Conservation (phyloP, 2,888 invertebrate species). For the Orchestes rusci region DNA sequence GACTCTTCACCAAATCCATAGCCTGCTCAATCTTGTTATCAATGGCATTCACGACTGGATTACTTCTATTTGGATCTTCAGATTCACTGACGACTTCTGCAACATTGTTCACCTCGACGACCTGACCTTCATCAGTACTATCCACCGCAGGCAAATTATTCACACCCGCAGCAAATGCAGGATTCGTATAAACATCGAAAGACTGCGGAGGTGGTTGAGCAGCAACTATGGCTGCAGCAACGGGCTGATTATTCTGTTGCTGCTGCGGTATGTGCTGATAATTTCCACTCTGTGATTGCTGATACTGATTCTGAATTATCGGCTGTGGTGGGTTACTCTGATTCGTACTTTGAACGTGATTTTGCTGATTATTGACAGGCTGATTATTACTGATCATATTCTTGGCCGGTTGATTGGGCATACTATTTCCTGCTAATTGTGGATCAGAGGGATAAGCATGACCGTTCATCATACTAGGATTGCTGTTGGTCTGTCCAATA, state of each 20-base stretch:
- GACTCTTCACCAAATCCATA: constrained; percentile 72
- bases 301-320: constrained; percentile 13
- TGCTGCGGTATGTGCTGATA: constrained; percentile 12
- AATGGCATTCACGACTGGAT: constrained; percentile 55
- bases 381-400: constrained; percentile 35
- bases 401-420: constrained; percentile 36
- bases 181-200: constrained; percentile 38
- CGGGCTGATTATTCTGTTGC: neutral
- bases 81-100: constrained; percentile 30
- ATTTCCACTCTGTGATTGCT: constrained; percentile 26
- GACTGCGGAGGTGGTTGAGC: constrained; percentile 14
- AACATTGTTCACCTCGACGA: constrained; percentile 21
- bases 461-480: constrained; percentile 40
- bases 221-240: constrained; percentile 23
- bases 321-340: constrained; percentile 26
- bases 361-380: constrained; percentile 20
- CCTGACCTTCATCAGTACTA: neutral
- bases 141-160: constrained; percentile 33
- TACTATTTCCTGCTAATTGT: neutral
- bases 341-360: constrained; percentile 27
- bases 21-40: constrained; percentile 77
- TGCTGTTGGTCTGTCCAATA: constrained; percentile 33
- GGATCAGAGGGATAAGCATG: constrained; percentile 32
- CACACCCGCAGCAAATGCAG: constrained; percentile 40
- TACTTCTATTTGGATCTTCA: constrained; percentile 38